Conservation (phyloP, 2,888 invertebrate genomes). For the Xylota segnis region DNA sequence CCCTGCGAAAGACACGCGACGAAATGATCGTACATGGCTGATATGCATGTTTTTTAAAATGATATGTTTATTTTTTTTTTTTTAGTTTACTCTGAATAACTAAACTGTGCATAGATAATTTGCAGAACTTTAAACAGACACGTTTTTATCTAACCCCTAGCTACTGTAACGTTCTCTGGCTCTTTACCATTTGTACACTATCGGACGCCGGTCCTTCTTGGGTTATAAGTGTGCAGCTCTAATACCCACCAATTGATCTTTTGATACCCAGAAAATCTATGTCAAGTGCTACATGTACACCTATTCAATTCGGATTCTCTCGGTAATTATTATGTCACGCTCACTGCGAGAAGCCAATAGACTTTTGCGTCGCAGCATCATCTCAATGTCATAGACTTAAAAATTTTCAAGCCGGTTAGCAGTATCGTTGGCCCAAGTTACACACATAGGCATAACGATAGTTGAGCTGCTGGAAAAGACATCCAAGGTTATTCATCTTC, state of each 20-base stretch:
- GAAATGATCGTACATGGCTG: no score
- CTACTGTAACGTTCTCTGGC: background rate
- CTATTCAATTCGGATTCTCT: constrained; percentile 62
- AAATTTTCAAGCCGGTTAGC: constrained; percentile 52
- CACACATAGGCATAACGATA: constrained; percentile 2
- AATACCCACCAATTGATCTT: constrained; percentile 46
- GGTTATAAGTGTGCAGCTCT: constrained; percentile 2
- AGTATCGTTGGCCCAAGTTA: constrained; percentile 11
- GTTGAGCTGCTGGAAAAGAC: constrained; percentile 15
- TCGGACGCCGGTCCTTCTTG: background rate
- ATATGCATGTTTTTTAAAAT: no score
- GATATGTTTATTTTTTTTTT: background rate
- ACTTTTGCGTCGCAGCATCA: constrained; percentile 50
- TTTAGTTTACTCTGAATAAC: background rate
- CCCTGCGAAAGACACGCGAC: no score
- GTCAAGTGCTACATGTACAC: constrained; percentile 65
- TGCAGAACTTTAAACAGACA: background rate
- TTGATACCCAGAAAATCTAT: constrained; percentile 44
- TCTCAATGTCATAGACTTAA: constrained; percentile 65
- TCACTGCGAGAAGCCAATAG: constrained; percentile 60
- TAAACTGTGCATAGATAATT: background rate
- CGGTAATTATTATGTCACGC: constrained; percentile 69
- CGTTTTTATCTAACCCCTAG: background rate
- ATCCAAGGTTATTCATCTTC: constrained; percentile 62
- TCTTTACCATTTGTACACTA: background rate